These are phyloP conservation scores for Apteryx owenii DNA, from an alignment of 2,113 vertebrate genomes.

Conservation along the genomic window DNA sequence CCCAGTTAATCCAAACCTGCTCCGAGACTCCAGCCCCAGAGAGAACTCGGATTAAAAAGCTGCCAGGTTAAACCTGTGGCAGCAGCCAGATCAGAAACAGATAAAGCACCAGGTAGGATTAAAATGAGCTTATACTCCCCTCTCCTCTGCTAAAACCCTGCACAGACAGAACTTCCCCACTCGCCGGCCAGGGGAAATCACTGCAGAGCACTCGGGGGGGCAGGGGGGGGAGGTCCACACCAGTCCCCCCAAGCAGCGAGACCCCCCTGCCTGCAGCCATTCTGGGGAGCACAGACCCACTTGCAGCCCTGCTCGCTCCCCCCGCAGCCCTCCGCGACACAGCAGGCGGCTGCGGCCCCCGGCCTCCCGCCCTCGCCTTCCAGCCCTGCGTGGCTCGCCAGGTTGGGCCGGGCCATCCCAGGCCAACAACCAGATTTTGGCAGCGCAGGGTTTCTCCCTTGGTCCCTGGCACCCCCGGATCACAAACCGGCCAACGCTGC, in stretches of 20 bases:
- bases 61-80: background rate
- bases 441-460: too few relatives aligned
- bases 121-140: background rate
- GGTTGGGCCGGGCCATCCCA: too few relatives aligned
- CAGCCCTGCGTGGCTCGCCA: background rate
- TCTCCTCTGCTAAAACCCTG: background rate
- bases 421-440: too few relatives aligned
- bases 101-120: background rate
- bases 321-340: too few relatives aligned
- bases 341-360: too few relatives aligned
- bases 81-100: background rate
- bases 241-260: too few relatives aligned
- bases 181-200: background rate
- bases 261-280: too few relatives aligned
- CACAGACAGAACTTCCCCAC: background rate
- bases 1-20: conserved; percentile 28
- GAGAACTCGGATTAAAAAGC: background rate
- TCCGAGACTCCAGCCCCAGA: background rate
- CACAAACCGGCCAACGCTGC: background rate
- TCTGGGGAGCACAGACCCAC: too few relatives aligned
- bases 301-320: too few relatives aligned
- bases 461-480: background rate
- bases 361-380: too few relatives aligned
- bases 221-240: too few relatives aligned
- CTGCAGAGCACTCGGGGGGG: too few relatives aligned